Base-by-base conservation (phyloP, 2,888 invertebrate genomes). In the Oligia fasciuncula region DNA sequence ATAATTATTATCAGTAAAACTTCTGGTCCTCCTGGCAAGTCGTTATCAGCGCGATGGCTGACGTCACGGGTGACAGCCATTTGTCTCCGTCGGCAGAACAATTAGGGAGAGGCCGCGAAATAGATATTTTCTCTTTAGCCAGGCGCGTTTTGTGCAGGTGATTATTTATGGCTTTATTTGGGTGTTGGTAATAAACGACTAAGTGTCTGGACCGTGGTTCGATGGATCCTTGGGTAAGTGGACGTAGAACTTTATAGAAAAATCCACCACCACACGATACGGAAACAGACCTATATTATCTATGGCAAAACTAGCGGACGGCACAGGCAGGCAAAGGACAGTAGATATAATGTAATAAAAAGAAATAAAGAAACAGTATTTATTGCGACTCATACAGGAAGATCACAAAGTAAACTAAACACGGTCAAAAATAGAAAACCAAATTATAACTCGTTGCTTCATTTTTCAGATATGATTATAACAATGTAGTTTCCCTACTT, bases 61-160 rank as follows among this genome's bases (percentile, higher is more conserved):
- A 83, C 77, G 73, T 87, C 88, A 87, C 79, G 19, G 77, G 46
- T 77, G 80, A 66, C 76, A 80, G 84, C 69, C 84, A 87, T 88
- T 88, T 88, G 85, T 88, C 88, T 86, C 51, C 78, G 83, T 88
- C 86, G 46, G 40, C 54, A 54, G 77, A 76, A 87, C 89, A 89
- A 88, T 89, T 88, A 89, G 86, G 77, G 73, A 49, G 77, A 81
- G 71, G 77, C 65, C 72, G 76, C 67, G 81, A 88, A 81, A 77
- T 77, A 77, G 84, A 84, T 81, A 72, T 81, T 82, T 84, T 85
- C 57, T 46, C 66, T 60, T 70, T n/a, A 51, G 35, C 13, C 43
- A 43, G 9, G 29, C 35, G 68, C 54, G 46, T 62, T 51, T 73
- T 62, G 51, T 54, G 19, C 71, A 74, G 73, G 82, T 84, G 40